Evolutionary conservation across 2,888 invertebrate genomes (phyloP), one percentile per base, ranked within the genome.

Genomic region (Eucera pruinosa): DNA sequence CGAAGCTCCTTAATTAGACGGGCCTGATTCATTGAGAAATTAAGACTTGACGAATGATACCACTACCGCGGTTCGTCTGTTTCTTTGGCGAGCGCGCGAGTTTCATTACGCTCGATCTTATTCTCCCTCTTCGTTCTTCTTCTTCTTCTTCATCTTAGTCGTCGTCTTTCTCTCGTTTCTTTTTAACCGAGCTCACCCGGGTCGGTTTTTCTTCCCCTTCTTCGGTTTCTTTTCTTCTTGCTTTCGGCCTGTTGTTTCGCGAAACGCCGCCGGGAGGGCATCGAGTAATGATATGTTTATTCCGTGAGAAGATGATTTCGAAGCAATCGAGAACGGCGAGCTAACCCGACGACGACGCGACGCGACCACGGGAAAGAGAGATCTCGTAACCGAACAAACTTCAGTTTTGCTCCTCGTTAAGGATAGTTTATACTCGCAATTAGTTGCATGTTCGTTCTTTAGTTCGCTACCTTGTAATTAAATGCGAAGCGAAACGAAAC

Each of bases 1-100:
- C 85, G 86, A 85, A 89, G 89, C 89, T 89, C 89, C 89, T 90
- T 91, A 91, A 91, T 91, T 91, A 90, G 90, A 88, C 89, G 87
- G 87, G 86, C 87, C 88, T 88, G 89, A 90, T 89, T 88, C 90
- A 86, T 86, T 87, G 86, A 87, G 89, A 87, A 89, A 89, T 90
- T 90, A 88, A 89, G 76, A 69, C 68, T 71, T 82, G 85, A 85
- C 85, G 81, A 71, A 85, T 85, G 82, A 83, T 78, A 80, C 78
- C 75, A 81, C 86, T 79, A 72, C 79, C 73, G 58, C 76, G 68
- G 62, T 57, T 41, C 70, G 69, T 66, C 65, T 54, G 69, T 64
- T 68, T 73, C 78, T 72, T 71, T 66, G 48, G 48, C 78, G 68
- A 57, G 68, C 67, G 73, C 73, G 75, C 75, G 75, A 75, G 75